Evolutionary conservation across 1,140 invertebrate genomes (phyloP), one percentile per base, ranked within the genome.

Genomic region (Drosophila nasuta): DNA sequence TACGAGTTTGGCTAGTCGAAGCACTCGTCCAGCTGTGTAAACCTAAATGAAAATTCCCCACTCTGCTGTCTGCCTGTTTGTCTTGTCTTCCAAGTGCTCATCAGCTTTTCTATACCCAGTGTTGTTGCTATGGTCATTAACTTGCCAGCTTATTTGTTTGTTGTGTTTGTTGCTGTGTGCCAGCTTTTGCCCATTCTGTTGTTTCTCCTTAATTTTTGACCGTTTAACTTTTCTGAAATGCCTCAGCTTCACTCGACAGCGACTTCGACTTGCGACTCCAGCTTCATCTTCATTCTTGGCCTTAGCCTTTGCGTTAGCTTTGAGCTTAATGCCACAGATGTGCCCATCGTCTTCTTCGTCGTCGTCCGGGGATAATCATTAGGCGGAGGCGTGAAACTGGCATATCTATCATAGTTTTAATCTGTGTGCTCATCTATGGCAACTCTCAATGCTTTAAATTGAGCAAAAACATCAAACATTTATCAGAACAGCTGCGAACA

Each of bases 191-290:
- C 5, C 8, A 17, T 56, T 8, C 51, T 79, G 67, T 71, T 76
- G 60, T 49, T 65, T 54, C 59, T 66, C 35, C 65, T 82, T 82
- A 80, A 83, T 83, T 83, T 83, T 85, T 83, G 81, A 83, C 81
- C 81, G 77, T 81, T 85, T 85, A 85, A 85, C 77, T 83, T 83
- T 75, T 82, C 60, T 64, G 65, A 67, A 82, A 78, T 77, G 77
- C 73, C 52, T 64, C 30, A 49, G 57, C 74, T 64, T 25, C 20
- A 38, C 35, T 58, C 46, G 4, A 28, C 68, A 8, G 1, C 20
- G 11, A 43, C 49, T n/a, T 30, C 43, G 43, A 49, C 20, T 49
- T 3, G 30, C 35, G 35, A n/a, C 54, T 20, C 49, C 13, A 35
- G 33, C 64, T 58, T 51, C 59, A 35, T 33, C 38, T 64, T 28